Base-by-base conservation (phyloP, 2,888 invertebrate genomes). In the Homarus gammarus region DNA sequence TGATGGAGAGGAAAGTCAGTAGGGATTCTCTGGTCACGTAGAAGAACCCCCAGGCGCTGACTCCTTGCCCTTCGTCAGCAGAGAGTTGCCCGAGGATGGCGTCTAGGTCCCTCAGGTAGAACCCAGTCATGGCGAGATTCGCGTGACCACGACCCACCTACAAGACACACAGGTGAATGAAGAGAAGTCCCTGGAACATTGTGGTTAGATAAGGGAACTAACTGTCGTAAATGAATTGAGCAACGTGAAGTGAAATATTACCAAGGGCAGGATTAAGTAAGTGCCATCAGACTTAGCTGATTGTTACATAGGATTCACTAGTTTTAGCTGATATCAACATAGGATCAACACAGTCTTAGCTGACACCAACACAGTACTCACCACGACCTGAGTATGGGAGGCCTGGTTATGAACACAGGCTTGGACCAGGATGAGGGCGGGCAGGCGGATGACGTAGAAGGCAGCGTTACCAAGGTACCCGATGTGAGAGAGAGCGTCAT, bases 341-440 rank as follows among this genome's bases (percentile, higher is more conserved):
- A n/a, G n/a, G n/a, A n/a, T n/a, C n/a, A n/a, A n/a, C n/a, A n/a
- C n/a, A n/a, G n/a, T n/a, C n/a, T n/a, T n/a, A n/a, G n/a, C n/a
- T n/a, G n/a, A 56, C 22, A 18, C 22, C 15, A 0, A 56, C 56
- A 18, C 22, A 18, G 5, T 3, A 56, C 56, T 56, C 18, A 56
- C 56, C 56, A 56, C 56, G 3, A 8, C 0, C 56, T 56, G 15
- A 22, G 56, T 56, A 22, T 22, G 15, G 56, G 18, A 18, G 56
- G 56, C 56, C 56, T 56, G 56, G 33, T 77, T 49, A 22, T 77
- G 77, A 27, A 77, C 77, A 27, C 77, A 49, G 22, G 77, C 38
- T 27, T 31, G 49, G 18, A n/a, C n/a, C 49, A 77, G 15, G 31
- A 77, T 31, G 31, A 77, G 15, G 15, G 49, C 0, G 1, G 77